Evolutionary conservation across 2,888 invertebrate species (phyloP), one percentile per base, ranked within the genome.

Genomic region (Clivina fossor): DNA sequence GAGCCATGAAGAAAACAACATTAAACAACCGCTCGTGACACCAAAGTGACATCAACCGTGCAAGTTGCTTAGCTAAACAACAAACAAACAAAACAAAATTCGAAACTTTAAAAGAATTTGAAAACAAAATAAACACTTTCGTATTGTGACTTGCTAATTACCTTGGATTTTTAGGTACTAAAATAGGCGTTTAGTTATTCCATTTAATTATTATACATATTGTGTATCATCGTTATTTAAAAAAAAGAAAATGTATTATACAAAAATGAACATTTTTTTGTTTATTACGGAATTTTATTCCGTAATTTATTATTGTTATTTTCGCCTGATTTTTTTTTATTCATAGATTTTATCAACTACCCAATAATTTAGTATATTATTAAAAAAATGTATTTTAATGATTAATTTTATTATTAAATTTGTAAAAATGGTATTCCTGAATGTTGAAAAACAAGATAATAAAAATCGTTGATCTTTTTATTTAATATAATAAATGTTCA

Each of bases 1-100:
- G 76, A 84, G 82, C 57, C 80, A 79, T 63, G 79, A 79, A 65
- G 75, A 77, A 57, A 68, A 70, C 48, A 62, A 61, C 4, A 66
- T n/a, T n/a, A n/a, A n/a, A n/a, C n/a, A 64, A 58, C 60, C 63
- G 26, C 43, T 74, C 50, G 73, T 69, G 53, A 70, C 74, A 58
- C 64, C 70, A 61, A 78, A 78, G 75, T 78, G 78, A 78, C 76
- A 48, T 48, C 44, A 28, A 35, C 40, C 38, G 57, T 19, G 22
- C n/a, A 43, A 13, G 15, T 7, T 46, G 24, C 22, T 13, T 46
- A 30, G 18, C 19, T 40, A 40, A n/a, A 40, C 9, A 11, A n/a
- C n/a, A n/a, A n/a, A n/a, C n/a, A n/a, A n/a, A n/a, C n/a, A 13
- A 30, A 3, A 30, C 30, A 9, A 30, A 30, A 26, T 26, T 26